Conservation (phyloP, 2,797 vertebrate species). For the Gymnocypris eckloni region DNA sequence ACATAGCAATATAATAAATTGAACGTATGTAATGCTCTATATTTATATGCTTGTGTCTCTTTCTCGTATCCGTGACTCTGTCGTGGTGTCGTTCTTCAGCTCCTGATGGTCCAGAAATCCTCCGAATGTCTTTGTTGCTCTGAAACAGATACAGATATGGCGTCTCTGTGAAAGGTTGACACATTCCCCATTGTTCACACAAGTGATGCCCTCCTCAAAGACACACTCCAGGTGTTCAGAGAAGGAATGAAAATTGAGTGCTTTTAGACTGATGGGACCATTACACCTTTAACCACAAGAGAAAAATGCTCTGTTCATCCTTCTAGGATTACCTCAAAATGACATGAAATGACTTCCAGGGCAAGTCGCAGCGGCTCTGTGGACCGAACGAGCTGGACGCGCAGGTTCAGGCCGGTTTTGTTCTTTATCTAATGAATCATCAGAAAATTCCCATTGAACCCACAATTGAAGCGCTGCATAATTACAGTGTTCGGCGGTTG, state of each 20-base stretch:
- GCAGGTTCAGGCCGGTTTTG: constrained; percentile 57
- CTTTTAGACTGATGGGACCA: constrained; percentile 59
- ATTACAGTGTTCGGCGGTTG: constrained; percentile 48
- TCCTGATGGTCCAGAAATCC: not conserved
- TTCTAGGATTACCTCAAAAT: constrained; percentile 62
- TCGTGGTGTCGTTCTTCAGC: not conserved
- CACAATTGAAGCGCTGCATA: constrained; percentile 48
- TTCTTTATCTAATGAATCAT: constrained; percentile 54
- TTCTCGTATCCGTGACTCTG: not conserved
- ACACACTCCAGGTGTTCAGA: constrained; percentile 58
- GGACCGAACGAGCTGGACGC: constrained; percentile 40
- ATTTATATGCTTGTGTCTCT: not conserved
- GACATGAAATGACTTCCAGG: constrained; percentile 47
- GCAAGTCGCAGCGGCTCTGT: constrained; percentile 44
- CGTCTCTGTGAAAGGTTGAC: constrained; percentile 19
- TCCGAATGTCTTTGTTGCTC: constrained; percentile 1
- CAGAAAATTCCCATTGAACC: constrained; percentile 35
- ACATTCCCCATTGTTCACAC: constrained; percentile 48
- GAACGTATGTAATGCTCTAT: not conserved
- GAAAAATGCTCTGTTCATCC: constrained; percentile 55
- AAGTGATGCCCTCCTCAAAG: constrained; percentile 53
- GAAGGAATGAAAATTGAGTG: constrained; percentile 62
- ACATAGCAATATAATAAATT: no score
- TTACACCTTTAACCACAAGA: constrained; percentile 60
- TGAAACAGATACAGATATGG: not conserved